Conservation (phyloP, 2,888 invertebrate genomes). For the Torymus aiolomorphi region DNA sequence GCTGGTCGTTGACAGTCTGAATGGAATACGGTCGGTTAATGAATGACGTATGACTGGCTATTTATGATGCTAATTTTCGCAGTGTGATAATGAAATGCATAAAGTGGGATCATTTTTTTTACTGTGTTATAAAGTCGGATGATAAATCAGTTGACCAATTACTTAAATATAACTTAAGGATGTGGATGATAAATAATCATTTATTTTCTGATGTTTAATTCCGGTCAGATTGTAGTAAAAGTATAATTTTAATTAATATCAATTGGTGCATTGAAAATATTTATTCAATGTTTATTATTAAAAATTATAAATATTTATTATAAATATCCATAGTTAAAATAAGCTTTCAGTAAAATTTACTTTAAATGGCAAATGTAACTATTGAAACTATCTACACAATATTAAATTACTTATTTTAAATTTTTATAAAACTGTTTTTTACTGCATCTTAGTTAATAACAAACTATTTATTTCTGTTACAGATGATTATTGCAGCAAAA, state of each 20-base stretch:
- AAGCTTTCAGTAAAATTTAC: too few relatives aligned
- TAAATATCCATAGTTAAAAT: too few relatives aligned
- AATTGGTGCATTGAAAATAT: background rate
- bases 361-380: too few relatives aligned
- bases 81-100: constrained; percentile 1
- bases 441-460: too few relatives aligned
- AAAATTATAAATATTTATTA: constrained; percentile 10
- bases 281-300: constrained; percentile 1
- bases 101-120: constrained; percentile 11
- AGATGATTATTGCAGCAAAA: constrained; percentile 17
- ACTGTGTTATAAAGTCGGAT: constrained; percentile 6
- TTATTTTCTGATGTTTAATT: background rate
- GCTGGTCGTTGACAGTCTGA: constrained; percentile 1
- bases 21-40: constrained; percentile 15
- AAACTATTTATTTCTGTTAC: constrained; percentile 12
- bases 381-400: too few relatives aligned
- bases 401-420: too few relatives aligned
- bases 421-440: too few relatives aligned
- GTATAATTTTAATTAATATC: background rate
- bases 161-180: background rate
- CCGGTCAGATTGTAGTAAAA: background rate
- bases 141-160: constrained; percentile 11
- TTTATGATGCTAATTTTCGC: constrained; percentile 24
- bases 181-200: background rate
- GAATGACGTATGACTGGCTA: constrained; percentile 1